A percentile compares a stretch with the other conserved stretches of the same genome.
phyloP scores from a whole-genome alignment of 2,113 vertebrate genomes.

The Gila orcuttii region DNA sequence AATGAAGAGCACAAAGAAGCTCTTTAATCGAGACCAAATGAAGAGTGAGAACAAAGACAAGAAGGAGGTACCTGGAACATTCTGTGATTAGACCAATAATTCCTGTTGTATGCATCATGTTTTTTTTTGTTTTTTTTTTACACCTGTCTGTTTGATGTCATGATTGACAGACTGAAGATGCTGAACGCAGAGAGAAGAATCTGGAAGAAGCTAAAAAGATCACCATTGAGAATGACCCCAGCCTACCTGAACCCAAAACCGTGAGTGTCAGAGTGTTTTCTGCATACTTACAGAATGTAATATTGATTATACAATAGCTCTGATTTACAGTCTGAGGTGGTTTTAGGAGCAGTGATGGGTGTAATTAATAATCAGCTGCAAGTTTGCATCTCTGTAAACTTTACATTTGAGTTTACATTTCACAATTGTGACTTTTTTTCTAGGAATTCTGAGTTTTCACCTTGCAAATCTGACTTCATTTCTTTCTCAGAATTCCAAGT shows the following conservation, averaged over 20 bases:
- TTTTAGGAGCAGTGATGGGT: too few species aligned
- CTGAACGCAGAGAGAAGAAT: slow-evolving; percentile 91
- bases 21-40: slow-evolving; percentile 84
- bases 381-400: too few species aligned
- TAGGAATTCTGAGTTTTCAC: too few species aligned
- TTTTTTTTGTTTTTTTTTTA: not conserved
- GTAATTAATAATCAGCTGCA: too few species aligned
- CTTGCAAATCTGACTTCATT: too few species aligned
- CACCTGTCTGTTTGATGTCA: not conserved
- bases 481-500: too few species aligned
- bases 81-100: not conserved
- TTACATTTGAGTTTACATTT: too few species aligned
- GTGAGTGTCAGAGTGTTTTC: slow-evolving; percentile 68
- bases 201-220: slow-evolving; percentile 95
- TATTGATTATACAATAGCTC: not conserved
- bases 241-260: slow-evolving; percentile 81
- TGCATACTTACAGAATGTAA: not conserved
- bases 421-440: too few species aligned
- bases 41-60: slow-evolving; percentile 88
- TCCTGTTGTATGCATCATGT: not conserved
- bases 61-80: slow-evolving; percentile 81
- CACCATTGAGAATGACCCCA: slow-evolving; percentile 78
- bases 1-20: slow-evolving; percentile 90
- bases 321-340: too few species aligned
- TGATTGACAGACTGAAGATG: slow-evolving; percentile 84